phyloP scores from a whole-genome alignment of 2,797 vertebrate genomes.

The Trachurus trachurus region DNA sequence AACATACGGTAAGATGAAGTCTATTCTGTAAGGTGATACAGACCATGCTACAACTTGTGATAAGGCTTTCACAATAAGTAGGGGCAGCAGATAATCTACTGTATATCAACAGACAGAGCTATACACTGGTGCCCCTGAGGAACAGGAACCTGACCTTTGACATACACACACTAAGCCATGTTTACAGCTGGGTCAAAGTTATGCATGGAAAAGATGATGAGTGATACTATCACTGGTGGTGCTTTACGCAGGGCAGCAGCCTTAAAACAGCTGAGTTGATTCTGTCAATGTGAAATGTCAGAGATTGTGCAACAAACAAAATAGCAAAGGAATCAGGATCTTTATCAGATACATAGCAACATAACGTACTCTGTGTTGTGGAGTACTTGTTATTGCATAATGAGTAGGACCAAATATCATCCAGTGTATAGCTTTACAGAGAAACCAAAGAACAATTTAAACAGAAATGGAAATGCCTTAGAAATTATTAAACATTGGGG shows the following conservation, averaged over 20 bases:
- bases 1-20: slow-evolving; percentile 22
- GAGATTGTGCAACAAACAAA: slow-evolving; percentile 29
- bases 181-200: slow-evolving; percentile 26
- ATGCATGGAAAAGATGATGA: slow-evolving; percentile 33
- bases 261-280: slow-evolving; percentile 10
- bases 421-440: not conserved
- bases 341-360: not conserved
- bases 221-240: slow-evolving; percentile 19
- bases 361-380: not conserved
- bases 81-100: not conserved
- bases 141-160: slow-evolving; percentile 39
- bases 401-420: not conserved
- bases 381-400: not conserved
- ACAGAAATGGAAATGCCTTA: not conserved
- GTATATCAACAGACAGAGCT: not conserved
- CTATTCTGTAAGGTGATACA: slow-evolving; percentile 38
- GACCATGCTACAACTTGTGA: slow-evolving; percentile 11
- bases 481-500: too few relatives aligned
- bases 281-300: not conserved
- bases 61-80: slow-evolving; percentile 27
- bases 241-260: slow-evolving; percentile 40
- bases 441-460: not conserved
- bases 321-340: slow-evolving; percentile 4
- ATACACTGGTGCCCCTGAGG: not conserved
- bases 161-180: slow-evolving; percentile 24